Percentiles rank a stretch among this genome's conserved stretches.
Conservation (phyloP, 2,888 invertebrate species). For the Zhengitettix transpicula region DNA sequence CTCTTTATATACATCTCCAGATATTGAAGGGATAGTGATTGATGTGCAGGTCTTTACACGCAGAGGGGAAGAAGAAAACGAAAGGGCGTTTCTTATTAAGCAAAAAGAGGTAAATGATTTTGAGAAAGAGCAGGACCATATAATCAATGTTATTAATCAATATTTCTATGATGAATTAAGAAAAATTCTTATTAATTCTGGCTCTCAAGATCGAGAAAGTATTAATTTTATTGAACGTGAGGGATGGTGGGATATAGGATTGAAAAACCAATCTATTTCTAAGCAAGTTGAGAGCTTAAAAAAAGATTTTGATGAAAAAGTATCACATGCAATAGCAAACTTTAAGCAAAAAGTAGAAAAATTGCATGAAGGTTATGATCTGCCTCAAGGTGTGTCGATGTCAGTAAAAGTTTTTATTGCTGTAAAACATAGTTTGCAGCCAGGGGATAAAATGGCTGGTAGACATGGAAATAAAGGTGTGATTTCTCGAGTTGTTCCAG, state of each 20-base stretch:
- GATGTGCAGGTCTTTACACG: background rate
- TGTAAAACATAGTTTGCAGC: constrained; percentile 1
- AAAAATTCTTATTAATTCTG: too few species aligned
- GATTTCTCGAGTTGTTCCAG: constrained; percentile 1
- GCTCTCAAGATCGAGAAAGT: too few species aligned
- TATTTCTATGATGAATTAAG: too few species aligned
- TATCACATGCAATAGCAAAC: too few species aligned
- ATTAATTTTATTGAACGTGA: too few species aligned
- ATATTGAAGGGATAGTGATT: background rate
- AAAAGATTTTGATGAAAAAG: too few species aligned
- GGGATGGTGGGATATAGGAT: too few species aligned
- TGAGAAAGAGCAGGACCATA: too few species aligned
- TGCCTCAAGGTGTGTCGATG: constrained; percentile 1
- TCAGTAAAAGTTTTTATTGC: constrained; percentile 6
- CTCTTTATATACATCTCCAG: background rate
- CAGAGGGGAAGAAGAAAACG: background rate
- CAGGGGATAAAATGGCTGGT: constrained; percentile 10
- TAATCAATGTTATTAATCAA: too few species aligned
- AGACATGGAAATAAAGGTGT: constrained; percentile 10
- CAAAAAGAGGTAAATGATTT: too few species aligned
- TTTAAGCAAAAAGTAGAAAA: background rate
- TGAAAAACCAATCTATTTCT: too few species aligned
- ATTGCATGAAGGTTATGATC: background rate
- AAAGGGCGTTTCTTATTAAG: background rate
- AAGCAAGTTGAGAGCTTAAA: too few species aligned